These are phyloP conservation scores for Arothron firmamentum DNA, from an alignment of 2,113 vertebrate genomes.

Conservation along the genomic window DNA sequence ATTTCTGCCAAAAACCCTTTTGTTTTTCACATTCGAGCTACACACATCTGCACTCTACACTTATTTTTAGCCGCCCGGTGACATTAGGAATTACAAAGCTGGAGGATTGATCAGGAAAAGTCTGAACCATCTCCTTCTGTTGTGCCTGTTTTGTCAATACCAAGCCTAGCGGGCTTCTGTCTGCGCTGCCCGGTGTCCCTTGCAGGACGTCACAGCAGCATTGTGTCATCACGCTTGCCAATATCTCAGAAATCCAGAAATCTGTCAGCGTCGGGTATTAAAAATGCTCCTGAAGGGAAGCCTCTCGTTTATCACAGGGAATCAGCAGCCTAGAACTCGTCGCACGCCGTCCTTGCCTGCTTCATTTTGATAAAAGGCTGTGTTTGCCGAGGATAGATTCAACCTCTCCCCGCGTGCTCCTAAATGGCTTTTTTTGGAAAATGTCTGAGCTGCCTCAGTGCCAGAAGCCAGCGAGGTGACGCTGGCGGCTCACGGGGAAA, in stretches of 20 bases:
- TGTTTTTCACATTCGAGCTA: conserved; percentile 2
- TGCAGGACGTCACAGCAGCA: not conserved
- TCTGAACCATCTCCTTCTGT: too few species aligned
- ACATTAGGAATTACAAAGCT: too few species aligned
- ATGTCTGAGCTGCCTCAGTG: conserved; percentile 55
- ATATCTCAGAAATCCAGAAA: conserved; percentile 13
- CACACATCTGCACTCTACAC: not conserved
- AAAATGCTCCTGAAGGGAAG: conserved; percentile 12
- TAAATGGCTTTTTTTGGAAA: conserved; percentile 66
- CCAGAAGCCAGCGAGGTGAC: conserved; percentile 67
- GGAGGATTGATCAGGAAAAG: too few species aligned
- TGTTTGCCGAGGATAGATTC: conserved; percentile 54
- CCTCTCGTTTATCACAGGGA: conserved; percentile 23
- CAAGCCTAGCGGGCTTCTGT: not conserved
- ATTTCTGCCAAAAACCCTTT: conserved; percentile 35
- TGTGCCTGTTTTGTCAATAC: too few species aligned
- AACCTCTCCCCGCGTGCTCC: conserved; percentile 41
- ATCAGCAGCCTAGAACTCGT: conserved; percentile 29
- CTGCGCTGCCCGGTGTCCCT: not conserved
- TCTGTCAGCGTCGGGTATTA: conserved; percentile 26
- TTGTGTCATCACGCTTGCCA: conserved; percentile 12
- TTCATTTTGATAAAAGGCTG: conserved; percentile 56
- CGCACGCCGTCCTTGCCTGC: conserved; percentile 27
- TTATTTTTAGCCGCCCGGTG: not conserved
- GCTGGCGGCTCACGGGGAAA: conserved; percentile 50